A percentile compares a stretch with the other conserved stretches of the same genome.
phyloP scores from a whole-genome alignment of 2,797 vertebrate species.

The Taeniopygia guttata region DNA sequence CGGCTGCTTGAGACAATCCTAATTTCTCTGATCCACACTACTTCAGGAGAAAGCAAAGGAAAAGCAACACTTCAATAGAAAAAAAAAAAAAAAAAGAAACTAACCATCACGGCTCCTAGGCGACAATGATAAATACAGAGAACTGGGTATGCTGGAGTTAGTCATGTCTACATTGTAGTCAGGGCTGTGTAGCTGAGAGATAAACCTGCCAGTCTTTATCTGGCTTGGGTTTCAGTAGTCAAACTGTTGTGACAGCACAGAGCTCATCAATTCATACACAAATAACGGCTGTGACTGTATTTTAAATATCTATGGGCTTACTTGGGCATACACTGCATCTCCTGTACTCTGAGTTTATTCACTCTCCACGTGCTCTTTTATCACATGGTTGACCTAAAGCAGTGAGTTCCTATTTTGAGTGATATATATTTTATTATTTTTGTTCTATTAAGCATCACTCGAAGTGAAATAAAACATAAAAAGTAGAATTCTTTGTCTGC shows the following conservation, averaged over 20 bases:
- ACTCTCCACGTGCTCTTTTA: background rate
- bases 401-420: background rate
- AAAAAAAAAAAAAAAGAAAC: background rate
- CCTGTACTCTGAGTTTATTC: background rate
- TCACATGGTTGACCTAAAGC: background rate
- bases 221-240: conserved; percentile 6
- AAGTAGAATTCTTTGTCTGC: background rate
- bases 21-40: background rate
- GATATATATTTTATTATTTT: background rate
- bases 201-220: conserved; percentile 5
- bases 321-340: background rate
- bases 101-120: background rate
- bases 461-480: background rate
- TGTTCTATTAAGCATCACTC: background rate
- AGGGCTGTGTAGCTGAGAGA: background rate
- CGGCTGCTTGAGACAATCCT: background rate
- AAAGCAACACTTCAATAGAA: background rate
- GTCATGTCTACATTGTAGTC: background rate
- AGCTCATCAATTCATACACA: background rate
- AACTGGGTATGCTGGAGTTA: background rate
- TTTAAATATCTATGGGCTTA: background rate
- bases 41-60: background rate
- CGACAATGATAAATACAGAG: background rate
- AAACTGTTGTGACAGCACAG: background rate
- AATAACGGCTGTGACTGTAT: background rate